A percentile compares a stretch with the other conserved stretches of the same genome.
phyloP scores from a whole-genome alignment of 1,140 invertebrate genomes.

The Panagrolaimus sp. region DNA sequence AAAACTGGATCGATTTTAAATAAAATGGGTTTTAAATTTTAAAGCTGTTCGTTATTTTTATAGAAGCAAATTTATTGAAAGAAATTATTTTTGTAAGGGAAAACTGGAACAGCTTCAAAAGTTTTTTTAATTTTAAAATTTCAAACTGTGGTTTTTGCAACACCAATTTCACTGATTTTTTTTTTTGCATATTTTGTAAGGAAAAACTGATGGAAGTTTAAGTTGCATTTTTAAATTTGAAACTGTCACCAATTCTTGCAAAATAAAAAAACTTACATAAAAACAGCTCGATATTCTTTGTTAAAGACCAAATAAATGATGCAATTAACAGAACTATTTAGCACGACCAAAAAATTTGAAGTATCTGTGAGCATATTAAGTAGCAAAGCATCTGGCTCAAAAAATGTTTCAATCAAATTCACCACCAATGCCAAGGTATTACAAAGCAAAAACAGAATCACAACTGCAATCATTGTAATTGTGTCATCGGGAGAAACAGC shows the following conservation, averaged over 20 bases:
- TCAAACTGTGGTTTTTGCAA: too few relatives aligned
- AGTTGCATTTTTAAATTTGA: constrained; percentile 12
- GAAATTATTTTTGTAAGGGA: too few relatives aligned
- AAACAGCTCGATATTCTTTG: constrained; percentile 53
- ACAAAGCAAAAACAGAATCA: constrained; percentile 51
- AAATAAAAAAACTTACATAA: constrained; percentile 35
- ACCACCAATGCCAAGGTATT: constrained; percentile 57
- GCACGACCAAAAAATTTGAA: constrained; percentile 55
- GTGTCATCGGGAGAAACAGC: constrained; percentile 45
- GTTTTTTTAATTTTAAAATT: too few relatives aligned
- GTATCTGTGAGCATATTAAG: constrained; percentile 56
- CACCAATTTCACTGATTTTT: too few relatives aligned
- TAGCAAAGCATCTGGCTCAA: constrained; percentile 52
- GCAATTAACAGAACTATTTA: constrained; percentile 54
- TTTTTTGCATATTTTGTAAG: too few relatives aligned
- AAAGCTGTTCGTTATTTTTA: too few relatives aligned
- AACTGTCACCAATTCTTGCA: too few relatives aligned
- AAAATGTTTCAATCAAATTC: constrained; percentile 58
- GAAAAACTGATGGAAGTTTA: too few relatives aligned
- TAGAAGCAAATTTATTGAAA: too few relatives aligned
- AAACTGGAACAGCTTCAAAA: too few relatives aligned
- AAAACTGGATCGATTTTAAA: too few relatives aligned
- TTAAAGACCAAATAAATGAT: constrained; percentile 58
- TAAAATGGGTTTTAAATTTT: too few relatives aligned
- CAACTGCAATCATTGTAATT: constrained; percentile 55